phyloP scores from a whole-genome alignment of 2,888 invertebrate species.

The Pherbina coryleti region DNA sequence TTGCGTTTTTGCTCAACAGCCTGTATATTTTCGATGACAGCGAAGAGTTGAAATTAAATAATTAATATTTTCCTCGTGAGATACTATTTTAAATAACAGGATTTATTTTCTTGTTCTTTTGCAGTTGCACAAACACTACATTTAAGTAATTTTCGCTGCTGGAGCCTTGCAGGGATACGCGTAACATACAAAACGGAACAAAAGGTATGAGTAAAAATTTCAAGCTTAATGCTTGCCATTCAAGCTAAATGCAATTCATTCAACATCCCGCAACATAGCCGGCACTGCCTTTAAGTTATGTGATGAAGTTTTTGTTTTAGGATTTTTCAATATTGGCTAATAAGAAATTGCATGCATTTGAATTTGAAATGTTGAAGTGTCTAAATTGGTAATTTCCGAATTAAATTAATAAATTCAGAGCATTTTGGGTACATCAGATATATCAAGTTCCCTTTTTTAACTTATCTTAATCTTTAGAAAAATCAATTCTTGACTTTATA shows the following conservation, averaged over 20 bases:
- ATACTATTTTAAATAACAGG: neutral
- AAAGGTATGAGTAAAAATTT: constrained; percentile 9
- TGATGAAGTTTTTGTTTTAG: neutral
- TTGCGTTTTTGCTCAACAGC: neutral
- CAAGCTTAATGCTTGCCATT: too few species aligned
- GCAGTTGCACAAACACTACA: constrained; percentile 13
- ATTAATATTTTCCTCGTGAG: neutral
- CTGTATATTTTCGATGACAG: neutral
- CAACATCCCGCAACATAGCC: neutral
- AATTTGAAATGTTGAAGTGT: too few species aligned
- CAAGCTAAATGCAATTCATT: constrained; percentile 1
- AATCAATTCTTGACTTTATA: too few species aligned
- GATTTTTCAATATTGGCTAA: neutral
- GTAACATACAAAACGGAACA: neutral
- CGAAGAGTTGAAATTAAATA: neutral
- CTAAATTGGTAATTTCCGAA: too few species aligned
- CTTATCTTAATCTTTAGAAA: too few species aligned
- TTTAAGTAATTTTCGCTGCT: constrained; percentile 1
- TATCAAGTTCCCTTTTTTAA: too few species aligned
- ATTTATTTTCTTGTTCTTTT: neutral
- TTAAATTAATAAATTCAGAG: too few species aligned
- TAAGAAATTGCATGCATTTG: too few species aligned
- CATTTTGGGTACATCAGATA: too few species aligned
- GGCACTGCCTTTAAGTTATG: neutral
- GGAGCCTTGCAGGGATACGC: constrained; percentile 12